phyloP scores from a whole-genome alignment of 92 coral and sea anemone species.

The Epizoanthus fatuus region DNA sequence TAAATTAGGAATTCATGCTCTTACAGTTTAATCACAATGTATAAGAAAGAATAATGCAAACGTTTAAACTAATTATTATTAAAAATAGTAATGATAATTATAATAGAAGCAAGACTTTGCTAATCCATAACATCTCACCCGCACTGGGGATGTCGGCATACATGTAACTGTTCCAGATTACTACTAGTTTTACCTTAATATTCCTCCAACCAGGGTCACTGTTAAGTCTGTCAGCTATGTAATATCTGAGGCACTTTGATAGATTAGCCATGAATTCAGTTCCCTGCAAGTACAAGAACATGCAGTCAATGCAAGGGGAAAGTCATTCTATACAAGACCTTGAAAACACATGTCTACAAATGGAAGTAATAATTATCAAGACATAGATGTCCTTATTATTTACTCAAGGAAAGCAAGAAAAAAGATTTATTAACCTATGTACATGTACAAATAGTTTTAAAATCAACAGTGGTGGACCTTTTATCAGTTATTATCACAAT shows the following conservation, averaged over 20 bases:
- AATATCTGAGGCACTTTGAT: slow-evolving; percentile 89
- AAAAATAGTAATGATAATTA: too few relatives aligned
- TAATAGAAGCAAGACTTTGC: too few relatives aligned
- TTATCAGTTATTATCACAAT: too few relatives aligned
- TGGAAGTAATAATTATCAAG: too few relatives aligned
- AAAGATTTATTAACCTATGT: too few relatives aligned
- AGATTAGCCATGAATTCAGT: slow-evolving; percentile 98
- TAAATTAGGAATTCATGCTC: too few relatives aligned
- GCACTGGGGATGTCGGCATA: neutral
- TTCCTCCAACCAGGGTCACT: slow-evolving; percentile 98
- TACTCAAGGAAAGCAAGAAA: neutral
- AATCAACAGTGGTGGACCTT: too few relatives aligned
- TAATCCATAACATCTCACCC: neutral
- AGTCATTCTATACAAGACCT: neutral
- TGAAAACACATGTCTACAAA: too few relatives aligned
- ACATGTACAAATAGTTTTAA: too few relatives aligned
- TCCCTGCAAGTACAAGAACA: slow-evolving; percentile 67
- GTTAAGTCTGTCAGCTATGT: slow-evolving; percentile 96
- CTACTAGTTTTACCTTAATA: slow-evolving; percentile 77
- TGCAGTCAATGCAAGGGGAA: neutral
- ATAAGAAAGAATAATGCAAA: too few relatives aligned
- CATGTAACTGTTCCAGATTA: neutral
- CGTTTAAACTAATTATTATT: too few relatives aligned
- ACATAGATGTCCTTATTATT: neutral
- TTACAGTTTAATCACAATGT: too few relatives aligned